These are phyloP conservation scores for Paramormyrops kingsleyae DNA, from an alignment of 2,113 vertebrate genomes.

Conservation along the genomic window DNA sequence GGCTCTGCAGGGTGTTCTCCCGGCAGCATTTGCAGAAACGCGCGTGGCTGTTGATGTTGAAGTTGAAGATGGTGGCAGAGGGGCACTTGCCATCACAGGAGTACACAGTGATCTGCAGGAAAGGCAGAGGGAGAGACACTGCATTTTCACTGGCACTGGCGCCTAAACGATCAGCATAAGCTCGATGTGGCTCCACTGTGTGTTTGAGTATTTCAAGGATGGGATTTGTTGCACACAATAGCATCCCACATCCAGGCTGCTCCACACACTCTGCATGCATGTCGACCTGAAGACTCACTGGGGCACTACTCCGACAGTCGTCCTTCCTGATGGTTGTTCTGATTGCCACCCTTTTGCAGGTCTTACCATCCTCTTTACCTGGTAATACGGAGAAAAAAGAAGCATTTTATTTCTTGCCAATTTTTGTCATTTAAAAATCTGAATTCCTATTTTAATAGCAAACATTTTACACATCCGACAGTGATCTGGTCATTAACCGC, in stretches of 20 bases:
- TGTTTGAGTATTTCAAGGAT: background rate
- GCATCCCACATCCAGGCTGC: background rate
- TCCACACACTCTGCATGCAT: background rate
- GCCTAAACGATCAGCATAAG: background rate
- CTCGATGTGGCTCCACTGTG: background rate
- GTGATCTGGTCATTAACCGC: background rate
- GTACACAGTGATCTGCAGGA: slow-evolving; percentile 75
- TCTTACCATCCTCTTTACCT: slow-evolving; percentile 92
- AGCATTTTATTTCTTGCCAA: background rate
- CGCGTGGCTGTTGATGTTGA: slow-evolving; percentile 92
- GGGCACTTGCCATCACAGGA: slow-evolving; percentile 96
- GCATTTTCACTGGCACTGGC: background rate
- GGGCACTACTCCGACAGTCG: slow-evolving; percentile 84
- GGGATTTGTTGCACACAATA: background rate
- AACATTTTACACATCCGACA: background rate
- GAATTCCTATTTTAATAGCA: background rate
- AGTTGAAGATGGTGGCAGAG: slow-evolving; percentile 95
- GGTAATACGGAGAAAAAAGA: slow-evolving; percentile 46
- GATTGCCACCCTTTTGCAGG: slow-evolving; percentile 88
- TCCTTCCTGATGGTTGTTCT: slow-evolving; percentile 88
- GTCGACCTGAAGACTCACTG: slow-evolving; percentile 63
- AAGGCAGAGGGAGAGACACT: slow-evolving; percentile 10
- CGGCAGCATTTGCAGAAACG: slow-evolving; percentile 96
- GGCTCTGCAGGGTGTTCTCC: slow-evolving; percentile 77
- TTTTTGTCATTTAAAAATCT: background rate